Base-by-base conservation (phyloP, 2,888 invertebrate species). In the Dioctria linearis region DNA sequence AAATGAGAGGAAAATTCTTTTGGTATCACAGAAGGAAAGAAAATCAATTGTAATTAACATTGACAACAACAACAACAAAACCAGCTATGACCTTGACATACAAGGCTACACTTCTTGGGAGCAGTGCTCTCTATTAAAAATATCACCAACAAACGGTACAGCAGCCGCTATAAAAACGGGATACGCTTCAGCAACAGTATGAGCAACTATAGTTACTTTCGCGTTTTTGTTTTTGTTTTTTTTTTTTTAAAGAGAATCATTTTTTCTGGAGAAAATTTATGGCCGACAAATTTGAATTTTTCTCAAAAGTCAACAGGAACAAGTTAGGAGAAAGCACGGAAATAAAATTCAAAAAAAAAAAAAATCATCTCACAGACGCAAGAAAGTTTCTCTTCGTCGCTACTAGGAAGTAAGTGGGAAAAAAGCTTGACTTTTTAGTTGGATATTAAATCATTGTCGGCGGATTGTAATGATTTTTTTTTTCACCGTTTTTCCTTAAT, bases 21-120 rank as follows among this genome's bases (percentile, higher is more conserved):
- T 39, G 63, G 13, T 65, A 46, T 46, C n/a, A 46, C 73, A 43
- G 63, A n/a, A 46, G 49, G 66, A 79, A 25, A 25, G 25, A 25
- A 81, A 82, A 82, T 82, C 82, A 79, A 82, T 82, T 81, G 82
- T 82, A 82, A 82, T 82, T 82, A 82, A 81, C 82, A 82, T 82
- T 82, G 82, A 82, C 82, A 81, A 81, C 81, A 82, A 82, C 76
- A 82, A 78, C 82, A 25, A 25, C 25, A 25, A 25, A 25, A 25
- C 25, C 25, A 25, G 25, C 25, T 25, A 25, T 25, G 82, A 82
- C 82, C 82, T 82, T 82, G 82, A 82, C 82, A 82, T 65, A 81
- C 42, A 73, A 79, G 66, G 66, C 79, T 25, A 78, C 54, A 51
- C 25, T 25, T 25, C 25, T 25, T 25, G 63, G 67, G 80, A 80